These are phyloP conservation scores for Drosophila sp. DNA, from an alignment of 1,140 invertebrate genomes.

Conservation along the genomic window DNA sequence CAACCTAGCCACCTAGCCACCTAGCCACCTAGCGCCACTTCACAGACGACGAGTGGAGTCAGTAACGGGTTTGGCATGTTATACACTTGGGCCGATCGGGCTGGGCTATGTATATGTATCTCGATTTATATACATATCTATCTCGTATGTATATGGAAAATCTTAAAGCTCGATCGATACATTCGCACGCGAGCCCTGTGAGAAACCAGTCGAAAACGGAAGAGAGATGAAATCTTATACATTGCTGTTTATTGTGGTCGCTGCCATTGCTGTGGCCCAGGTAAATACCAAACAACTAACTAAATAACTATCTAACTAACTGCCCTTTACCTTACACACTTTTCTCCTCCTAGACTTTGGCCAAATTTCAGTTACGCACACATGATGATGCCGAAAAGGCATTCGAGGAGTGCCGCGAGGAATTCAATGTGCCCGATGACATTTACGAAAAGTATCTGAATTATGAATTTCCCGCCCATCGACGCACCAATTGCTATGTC, in stretches of 20 bases:
- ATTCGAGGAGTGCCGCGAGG: constrained; percentile 69
- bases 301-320: constrained; percentile 16
- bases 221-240: constrained; percentile 61
- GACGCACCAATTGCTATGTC: constrained; percentile 69
- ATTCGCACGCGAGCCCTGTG: constrained; percentile 66
- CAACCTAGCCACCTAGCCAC: constrained; percentile 25
- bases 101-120: constrained; percentile 14
- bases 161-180: constrained; percentile 58
- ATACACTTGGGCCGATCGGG: constrained; percentile 27
- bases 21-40: not conserved
- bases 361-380: constrained; percentile 63
- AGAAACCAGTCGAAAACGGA: constrained; percentile 41
- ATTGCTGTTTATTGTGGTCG: constrained; percentile 42
- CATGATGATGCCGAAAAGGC: constrained; percentile 66
- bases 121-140: constrained; percentile 15
- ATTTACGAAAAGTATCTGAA: constrained; percentile 73
- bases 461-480: constrained; percentile 73
- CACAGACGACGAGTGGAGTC: not conserved
- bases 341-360: constrained; percentile 41
- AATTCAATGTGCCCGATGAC: constrained; percentile 65
- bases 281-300: constrained; percentile 48
- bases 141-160: constrained; percentile 65
- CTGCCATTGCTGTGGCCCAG: constrained; percentile 43
- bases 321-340: constrained; percentile 24
- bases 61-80: constrained; percentile 73